Percentiles rank a stretch among this genome's conserved stretches.
Conservation (phyloP, 2,797 vertebrate genomes). For the Enteromius trimaculatus region DNA sequence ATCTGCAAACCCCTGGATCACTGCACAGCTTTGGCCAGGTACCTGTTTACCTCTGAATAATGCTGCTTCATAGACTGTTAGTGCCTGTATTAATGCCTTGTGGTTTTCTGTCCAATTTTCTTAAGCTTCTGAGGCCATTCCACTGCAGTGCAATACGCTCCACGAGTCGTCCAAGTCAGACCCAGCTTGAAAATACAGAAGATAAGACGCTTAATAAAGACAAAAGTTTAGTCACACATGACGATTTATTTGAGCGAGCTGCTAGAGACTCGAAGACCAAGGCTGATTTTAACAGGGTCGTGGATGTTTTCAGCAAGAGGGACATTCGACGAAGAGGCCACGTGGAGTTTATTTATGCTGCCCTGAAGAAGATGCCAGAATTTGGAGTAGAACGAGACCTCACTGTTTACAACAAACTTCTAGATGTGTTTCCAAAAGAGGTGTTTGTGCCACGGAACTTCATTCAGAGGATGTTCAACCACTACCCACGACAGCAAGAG, state of each 20-base stretch:
- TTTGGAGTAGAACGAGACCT: conserved; percentile 86
- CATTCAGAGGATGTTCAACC: conserved; percentile 87
- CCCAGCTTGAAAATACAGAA: conserved; percentile 41
- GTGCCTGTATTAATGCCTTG: background rate
- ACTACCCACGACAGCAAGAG: conserved; percentile 91
- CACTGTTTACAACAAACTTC: conserved; percentile 83
- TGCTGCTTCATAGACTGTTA: background rate
- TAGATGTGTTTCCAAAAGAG: conserved; percentile 91
- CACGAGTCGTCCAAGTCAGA: conserved; percentile 51
- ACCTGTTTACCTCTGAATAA: background rate
- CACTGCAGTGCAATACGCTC: conserved; percentile 57
- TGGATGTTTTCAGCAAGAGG: conserved; percentile 75
- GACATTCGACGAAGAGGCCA: conserved; percentile 84
- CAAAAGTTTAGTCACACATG: conserved; percentile 60
- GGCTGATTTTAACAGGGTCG: conserved; percentile 76
- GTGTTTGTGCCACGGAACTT: conserved; percentile 84
- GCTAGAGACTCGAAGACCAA: conserved; percentile 69
- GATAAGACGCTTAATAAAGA: conserved; percentile 23
- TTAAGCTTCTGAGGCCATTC: conserved; percentile 65
- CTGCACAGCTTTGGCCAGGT: conserved; percentile 62
- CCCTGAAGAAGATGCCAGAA: conserved; percentile 85
- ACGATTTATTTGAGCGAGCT: conserved; percentile 76
- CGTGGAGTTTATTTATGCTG: conserved; percentile 89
- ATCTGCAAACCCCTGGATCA: background rate
- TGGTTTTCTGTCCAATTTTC: background rate